Conservation (phyloP, 2,797 vertebrate species). For the Lerista edwardsae region DNA sequence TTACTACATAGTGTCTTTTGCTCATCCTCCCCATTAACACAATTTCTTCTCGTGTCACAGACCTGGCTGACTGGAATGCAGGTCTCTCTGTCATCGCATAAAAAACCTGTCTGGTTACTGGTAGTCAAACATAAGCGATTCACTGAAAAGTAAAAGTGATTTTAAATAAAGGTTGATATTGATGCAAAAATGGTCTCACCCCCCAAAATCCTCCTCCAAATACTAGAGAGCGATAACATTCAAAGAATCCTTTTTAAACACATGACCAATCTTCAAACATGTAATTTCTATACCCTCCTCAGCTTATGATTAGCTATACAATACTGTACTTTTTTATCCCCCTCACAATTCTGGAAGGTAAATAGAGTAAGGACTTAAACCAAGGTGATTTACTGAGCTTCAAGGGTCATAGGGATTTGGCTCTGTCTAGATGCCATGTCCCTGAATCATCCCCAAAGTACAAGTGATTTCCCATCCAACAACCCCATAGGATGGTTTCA, state of each 20-base stretch:
- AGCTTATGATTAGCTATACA: not conserved
- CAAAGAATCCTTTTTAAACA: not conserved
- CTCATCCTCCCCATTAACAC: constrained; percentile 76
- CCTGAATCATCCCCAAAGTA: not conserved
- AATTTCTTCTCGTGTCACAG: constrained; percentile 71
- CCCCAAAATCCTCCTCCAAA: not conserved
- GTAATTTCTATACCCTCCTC: not conserved
- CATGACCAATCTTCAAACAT: not conserved
- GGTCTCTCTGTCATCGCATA: constrained; percentile 72
- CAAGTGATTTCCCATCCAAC: not conserved
- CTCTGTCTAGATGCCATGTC: too few species aligned
- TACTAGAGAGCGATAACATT: not conserved
- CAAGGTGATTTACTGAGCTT: not conserved
- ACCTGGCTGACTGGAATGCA: constrained; percentile 77
- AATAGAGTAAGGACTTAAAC: not conserved
- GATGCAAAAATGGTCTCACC: not conserved
- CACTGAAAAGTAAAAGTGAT: constrained; percentile 52
- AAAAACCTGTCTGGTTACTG: constrained; percentile 77
- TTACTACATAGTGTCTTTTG: constrained; percentile 77
- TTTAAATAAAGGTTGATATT: not conserved
- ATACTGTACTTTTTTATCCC: not conserved
- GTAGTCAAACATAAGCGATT: constrained; percentile 66
- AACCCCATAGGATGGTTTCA: not conserved
- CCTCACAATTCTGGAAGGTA: not conserved
- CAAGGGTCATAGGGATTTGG: not conserved